Base-by-base conservation (phyloP, 2,113 vertebrate species). In the Reinhardtius hippoglossoides region DNA sequence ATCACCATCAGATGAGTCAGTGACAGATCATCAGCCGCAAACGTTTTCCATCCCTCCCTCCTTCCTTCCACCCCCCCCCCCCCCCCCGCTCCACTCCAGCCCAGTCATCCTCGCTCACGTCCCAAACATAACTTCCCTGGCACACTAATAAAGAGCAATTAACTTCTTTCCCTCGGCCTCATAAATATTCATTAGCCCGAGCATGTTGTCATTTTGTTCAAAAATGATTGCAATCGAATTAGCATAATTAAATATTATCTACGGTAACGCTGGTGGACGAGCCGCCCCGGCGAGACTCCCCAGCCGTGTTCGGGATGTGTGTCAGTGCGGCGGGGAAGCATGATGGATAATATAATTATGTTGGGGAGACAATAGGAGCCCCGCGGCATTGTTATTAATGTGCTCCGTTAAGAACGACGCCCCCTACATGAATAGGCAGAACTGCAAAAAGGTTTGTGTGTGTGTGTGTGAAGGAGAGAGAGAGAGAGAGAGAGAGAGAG, bases 231-330 rank as follows among this genome's bases (percentile, higher is more conserved):
- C 80, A 81, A 89, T 84, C 56, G 21, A 84, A 91, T 91, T 89
- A 88, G 76, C 88, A 92, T 92, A 91, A 92, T 92, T 82, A 90
- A 90, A 87, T 85, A 91, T 92, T 91, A 91, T 90, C 87, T 87
- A 63, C 83, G 89, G 78, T 80, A 72, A 87, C 67, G 71, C 78
- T 50, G 74, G n/a, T 74, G 82, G 83, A 76, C 75, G 18, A 68
- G 50, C 20, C 0, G 8, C 64, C 56, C 73, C 46, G 5, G 48
- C 3, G 74, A 83, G 83, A 67, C 82, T 81, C 77, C 57, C 58
- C 78, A 56, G 85, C 65, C 78, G 26, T 56, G 88, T 78, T 73
- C 20, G 72, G 72, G 57, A 71, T 79, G 86, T 71, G 81, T 88
- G 90, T 87, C 86, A 58, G 78, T 72, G 59, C 77, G 2, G 74